Percentiles rank a stretch among this genome's conserved stretches.
Conservation (phyloP, 2,797 vertebrate genomes). For the Acipenser ruthenus region DNA sequence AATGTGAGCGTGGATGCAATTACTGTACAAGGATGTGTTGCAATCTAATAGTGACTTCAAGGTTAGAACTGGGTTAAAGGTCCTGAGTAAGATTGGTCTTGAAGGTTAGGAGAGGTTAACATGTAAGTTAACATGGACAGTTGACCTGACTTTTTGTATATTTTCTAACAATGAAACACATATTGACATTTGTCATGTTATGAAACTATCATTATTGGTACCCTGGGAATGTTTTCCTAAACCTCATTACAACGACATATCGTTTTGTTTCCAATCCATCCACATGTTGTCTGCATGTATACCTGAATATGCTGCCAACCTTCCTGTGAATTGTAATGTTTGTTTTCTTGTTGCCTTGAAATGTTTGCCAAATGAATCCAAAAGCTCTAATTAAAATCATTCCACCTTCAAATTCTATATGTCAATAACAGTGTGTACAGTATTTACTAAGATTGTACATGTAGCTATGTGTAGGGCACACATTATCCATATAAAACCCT, state of each 20-base stretch:
- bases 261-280: background rate
- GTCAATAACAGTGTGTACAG: conserved; percentile 57
- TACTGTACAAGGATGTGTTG: background rate
- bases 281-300: conserved; percentile 70
- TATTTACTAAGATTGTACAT: conserved; percentile 64
- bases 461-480: conserved; percentile 38
- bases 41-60: background rate
- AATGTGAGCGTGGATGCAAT: background rate
- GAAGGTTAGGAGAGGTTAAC: too few relatives aligned
- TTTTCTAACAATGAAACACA: too few relatives aligned
- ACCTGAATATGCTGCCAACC: conserved; percentile 81
- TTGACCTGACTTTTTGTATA: too few relatives aligned
- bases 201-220: too few relatives aligned
- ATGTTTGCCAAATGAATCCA: conserved; percentile 94
- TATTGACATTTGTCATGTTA: too few relatives aligned
- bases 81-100: too few relatives aligned
- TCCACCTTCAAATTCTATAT: conserved; percentile 77
- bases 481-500: conserved; percentile 10
- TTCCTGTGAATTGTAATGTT: conserved; percentile 85
- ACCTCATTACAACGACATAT: too few relatives aligned
- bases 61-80: too few relatives aligned
- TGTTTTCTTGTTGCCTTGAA: conserved; percentile 81
- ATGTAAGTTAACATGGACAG: too few relatives aligned
- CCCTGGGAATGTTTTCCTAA: too few relatives aligned
- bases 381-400: conserved; percentile 94